Base-by-base conservation (phyloP, 2,888 invertebrate species). In the Syrista parreyssii region DNA sequence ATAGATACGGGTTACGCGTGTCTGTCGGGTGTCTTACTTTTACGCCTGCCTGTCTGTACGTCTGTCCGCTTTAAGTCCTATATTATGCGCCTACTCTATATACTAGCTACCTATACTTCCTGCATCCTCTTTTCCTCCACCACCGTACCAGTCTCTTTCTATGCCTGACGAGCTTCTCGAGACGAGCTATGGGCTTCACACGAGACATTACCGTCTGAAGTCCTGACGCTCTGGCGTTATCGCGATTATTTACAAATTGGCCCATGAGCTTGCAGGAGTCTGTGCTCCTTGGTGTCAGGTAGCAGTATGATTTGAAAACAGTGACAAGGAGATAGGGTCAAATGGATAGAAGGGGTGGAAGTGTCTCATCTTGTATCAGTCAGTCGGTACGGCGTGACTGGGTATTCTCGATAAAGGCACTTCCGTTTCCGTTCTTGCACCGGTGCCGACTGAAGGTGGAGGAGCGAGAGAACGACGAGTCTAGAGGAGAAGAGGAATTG, bases 401-500 rank as follows among this genome's bases (percentile, higher is more conserved):
- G 11, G 40, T 40, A 40, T 15, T 15, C 73, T 9, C 75, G 36
- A 78, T 68, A 71, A 76, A 79, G 68, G 69, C 74, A 32, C 76
- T 79, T 77, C 75, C 80, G 79, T 40, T 79, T 78, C 35, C 75
- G 76, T 68, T 71, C 68, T 76, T 36, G 68, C 68, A 32, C 68
- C 35, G 69, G n/a, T 15, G 30, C 11, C 69, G 69, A 69, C 30
- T 32, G 69, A 34, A 73, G 30, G 40, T 40, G 23, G 55, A 40
- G 23, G 76, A 68, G 35, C 3, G 68, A 55, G 73, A 73, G 68
- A 75, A 72, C 30, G 36, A 75, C 35, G 74, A 73, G 31, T 74
- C 78, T 76, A 11, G 75, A 72, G 31, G 55, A 68, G 73, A 77
- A 33, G 36, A 68, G 69, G 33, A 33, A 78, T 15, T 40, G 15